These are phyloP conservation scores for Drosophila arizonae DNA, from an alignment of 1,140 invertebrate genomes.

Conservation along the genomic window DNA sequence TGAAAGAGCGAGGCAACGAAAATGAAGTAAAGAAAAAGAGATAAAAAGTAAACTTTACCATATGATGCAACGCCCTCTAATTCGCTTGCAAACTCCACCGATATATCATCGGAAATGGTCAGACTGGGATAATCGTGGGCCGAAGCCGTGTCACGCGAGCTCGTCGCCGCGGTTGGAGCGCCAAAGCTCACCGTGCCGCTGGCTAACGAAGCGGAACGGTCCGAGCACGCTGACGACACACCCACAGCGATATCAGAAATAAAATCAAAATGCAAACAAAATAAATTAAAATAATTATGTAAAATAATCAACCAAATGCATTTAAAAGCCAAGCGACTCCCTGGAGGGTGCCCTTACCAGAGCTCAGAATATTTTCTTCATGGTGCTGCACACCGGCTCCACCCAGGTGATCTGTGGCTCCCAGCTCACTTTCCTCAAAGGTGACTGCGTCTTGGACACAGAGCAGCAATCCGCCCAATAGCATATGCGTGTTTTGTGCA, in stretches of 20 bases:
- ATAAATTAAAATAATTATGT: conserved; percentile 46
- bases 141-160: conserved; percentile 69
- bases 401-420: conserved; percentile 84
- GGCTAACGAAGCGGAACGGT: conserved; percentile 78
- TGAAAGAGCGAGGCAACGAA: neutral
- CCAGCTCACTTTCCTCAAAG: conserved; percentile 87
- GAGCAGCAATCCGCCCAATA: conserved; percentile 91
- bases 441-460: conserved; percentile 92
- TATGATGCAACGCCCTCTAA: conserved; percentile 73
- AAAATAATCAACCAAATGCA: conserved; percentile 18
- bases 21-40: conserved; percentile 4
- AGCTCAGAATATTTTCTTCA: conserved; percentile 87
- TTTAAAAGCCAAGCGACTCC: neutral
- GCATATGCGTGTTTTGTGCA: conserved; percentile 94
- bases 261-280: conserved; percentile 48
- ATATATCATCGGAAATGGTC: conserved; percentile 80
- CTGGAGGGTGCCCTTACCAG: conserved; percentile 84
- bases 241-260: conserved; percentile 16
- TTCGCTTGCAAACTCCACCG: conserved; percentile 77
- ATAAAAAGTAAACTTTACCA: conserved; percentile 65
- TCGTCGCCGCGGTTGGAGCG: conserved; percentile 65
- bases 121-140: conserved; percentile 80
- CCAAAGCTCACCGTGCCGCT: conserved; percentile 78
- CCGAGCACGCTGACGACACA: conserved; percentile 71
- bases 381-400: conserved; percentile 82